phyloP scores from a whole-genome alignment of 2,113 vertebrate genomes.

The Xenopus tropicalis region DNA sequence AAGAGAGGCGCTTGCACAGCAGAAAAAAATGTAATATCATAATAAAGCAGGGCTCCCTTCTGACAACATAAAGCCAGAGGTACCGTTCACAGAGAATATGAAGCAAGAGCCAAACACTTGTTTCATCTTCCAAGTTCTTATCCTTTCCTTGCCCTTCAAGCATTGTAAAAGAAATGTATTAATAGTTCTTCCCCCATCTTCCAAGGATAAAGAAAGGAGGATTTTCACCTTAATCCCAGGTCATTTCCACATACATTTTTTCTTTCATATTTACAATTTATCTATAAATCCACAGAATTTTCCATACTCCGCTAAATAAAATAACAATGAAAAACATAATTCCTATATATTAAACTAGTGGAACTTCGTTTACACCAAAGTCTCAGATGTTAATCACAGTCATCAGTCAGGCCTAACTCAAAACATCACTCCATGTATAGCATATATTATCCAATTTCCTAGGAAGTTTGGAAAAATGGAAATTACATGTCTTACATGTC shows the following conservation, averaged over 20 bases:
- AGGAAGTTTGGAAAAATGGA: no score
- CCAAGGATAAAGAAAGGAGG: neutral
- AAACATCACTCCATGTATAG: no score
- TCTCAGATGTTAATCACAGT: no score
- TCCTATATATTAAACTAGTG: no score
- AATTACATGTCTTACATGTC: no score
- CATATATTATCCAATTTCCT: no score
- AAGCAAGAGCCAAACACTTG: constrained; percentile 35
- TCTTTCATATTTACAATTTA: neutral
- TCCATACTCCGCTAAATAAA: no score
- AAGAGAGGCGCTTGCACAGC: constrained; percentile 35
- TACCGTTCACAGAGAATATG: constrained; percentile 32
- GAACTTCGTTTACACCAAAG: no score
- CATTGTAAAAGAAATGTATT: constrained; percentile 27
- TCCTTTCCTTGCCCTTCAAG: constrained; percentile 35
- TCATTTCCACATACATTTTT: neutral
- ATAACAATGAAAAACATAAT: no score
- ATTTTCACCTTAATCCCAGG: constrained; percentile 3
- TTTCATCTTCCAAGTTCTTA: constrained; percentile 40
- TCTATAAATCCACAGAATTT: no score
- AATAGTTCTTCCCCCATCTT: constrained; percentile 20
- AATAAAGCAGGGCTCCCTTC: constrained; percentile 39
- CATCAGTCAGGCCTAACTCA: no score
- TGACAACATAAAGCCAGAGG: constrained; percentile 38
- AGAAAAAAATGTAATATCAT: constrained; percentile 45